phyloP scores from a whole-genome alignment of 1,140 invertebrate genomes.

The Cydia fagiglandana region DNA sequence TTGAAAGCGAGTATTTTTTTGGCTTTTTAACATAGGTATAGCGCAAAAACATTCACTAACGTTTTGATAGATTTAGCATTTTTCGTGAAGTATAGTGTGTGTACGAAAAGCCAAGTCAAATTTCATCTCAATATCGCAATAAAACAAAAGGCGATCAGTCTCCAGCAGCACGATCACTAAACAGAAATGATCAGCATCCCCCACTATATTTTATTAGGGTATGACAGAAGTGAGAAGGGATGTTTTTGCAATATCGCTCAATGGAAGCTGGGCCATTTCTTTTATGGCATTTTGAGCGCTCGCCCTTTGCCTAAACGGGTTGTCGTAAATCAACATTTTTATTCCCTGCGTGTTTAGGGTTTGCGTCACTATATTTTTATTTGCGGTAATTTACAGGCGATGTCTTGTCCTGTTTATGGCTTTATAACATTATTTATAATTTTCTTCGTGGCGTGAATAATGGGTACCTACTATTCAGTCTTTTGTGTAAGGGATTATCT shows the following conservation, averaged over 20 bases:
- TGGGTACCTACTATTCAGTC: background rate
- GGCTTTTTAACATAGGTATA: too few species aligned
- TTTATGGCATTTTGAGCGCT: constrained; percentile 47
- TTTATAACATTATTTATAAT: constrained; percentile 29
- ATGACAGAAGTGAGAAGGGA: constrained; percentile 49
- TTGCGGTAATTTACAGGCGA: constrained; percentile 29
- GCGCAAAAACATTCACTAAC: too few species aligned
- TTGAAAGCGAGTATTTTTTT: too few species aligned
- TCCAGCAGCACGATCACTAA: constrained; percentile 17
- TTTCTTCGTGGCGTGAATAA: background rate
- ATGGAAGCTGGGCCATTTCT: constrained; percentile 46
- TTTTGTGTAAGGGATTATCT: background rate
- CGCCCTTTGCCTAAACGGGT: constrained; percentile 47
- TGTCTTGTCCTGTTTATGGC: constrained; percentile 27
- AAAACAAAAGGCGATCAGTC: constrained; percentile 15
- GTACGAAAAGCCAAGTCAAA: background rate
- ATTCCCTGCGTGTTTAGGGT: constrained; percentile 33
- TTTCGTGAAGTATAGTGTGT: too few species aligned
- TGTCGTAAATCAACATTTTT: constrained; percentile 48
- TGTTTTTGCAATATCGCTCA: constrained; percentile 48
- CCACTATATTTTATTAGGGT: constrained; percentile 45
- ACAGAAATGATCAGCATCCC: constrained; percentile 30
- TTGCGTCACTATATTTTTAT: constrained; percentile 35
- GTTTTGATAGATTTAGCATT: too few species aligned
- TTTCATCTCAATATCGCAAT: background rate